Percentiles rank a stretch among this genome's conserved stretches.
phyloP scores from a whole-genome alignment of 1,140 invertebrate species.

The Papilio aristodemus region DNA sequence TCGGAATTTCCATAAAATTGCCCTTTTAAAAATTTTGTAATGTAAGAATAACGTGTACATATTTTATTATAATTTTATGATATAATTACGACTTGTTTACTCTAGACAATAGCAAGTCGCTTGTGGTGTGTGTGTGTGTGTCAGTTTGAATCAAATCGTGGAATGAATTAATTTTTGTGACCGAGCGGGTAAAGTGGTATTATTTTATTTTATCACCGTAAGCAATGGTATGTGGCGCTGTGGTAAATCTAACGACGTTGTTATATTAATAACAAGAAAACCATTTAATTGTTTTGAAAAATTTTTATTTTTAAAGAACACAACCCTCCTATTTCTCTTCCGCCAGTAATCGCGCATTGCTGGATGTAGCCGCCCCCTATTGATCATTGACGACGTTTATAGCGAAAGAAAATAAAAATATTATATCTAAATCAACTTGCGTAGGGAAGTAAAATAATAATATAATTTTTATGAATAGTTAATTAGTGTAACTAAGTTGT shows the following conservation, averaged over 20 bases:
- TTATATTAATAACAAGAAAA: background rate
- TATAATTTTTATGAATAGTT: background rate
- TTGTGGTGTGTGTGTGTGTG: background rate
- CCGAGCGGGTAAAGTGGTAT: background rate
- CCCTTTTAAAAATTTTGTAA: too few species aligned
- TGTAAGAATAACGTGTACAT: background rate
- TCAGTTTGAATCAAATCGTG: conserved; percentile 3
- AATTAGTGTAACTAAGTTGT: background rate
- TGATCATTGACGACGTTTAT: too few species aligned
- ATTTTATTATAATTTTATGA: conserved; percentile 8
- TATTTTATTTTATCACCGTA: conserved; percentile 1
- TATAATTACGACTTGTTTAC: conserved; percentile 9
- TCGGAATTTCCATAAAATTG: too few species aligned
- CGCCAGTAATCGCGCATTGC: background rate
- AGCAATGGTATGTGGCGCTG: background rate
- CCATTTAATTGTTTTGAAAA: background rate
- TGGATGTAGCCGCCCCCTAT: too few species aligned
- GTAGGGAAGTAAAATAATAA: too few species aligned
- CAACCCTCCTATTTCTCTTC: too few species aligned
- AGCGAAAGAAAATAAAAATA: too few species aligned
- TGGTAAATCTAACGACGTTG: background rate
- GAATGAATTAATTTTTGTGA: conserved; percentile 9
- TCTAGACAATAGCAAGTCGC: background rate
- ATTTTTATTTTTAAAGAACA: background rate
- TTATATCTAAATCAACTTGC: too few species aligned